Conservation (phyloP, 2,888 invertebrate genomes). For the Chesias legatella region DNA sequence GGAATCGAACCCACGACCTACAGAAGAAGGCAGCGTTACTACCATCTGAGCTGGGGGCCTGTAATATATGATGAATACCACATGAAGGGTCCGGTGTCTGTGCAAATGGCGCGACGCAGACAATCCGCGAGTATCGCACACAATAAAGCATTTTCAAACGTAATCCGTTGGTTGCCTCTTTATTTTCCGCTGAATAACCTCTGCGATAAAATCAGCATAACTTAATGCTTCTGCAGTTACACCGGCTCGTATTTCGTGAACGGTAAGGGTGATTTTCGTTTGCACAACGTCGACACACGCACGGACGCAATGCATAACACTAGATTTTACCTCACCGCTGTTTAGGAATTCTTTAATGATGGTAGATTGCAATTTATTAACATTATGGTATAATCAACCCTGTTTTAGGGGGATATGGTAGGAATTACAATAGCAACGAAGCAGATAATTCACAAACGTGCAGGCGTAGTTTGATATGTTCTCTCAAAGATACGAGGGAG, state of each 20-base stretch:
- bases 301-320: constrained; percentile 28
- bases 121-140: neutral
- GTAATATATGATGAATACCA: too few relatives aligned
- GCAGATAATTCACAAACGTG: constrained; percentile 1
- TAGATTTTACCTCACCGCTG: constrained; percentile 33
- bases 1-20: too few relatives aligned
- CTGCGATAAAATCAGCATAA: constrained; percentile 43
- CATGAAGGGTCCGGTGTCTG: constrained; percentile 9
- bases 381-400: constrained; percentile 8
- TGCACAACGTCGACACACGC: constrained; percentile 24
- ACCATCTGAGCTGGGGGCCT: too few relatives aligned
- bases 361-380: constrained; percentile 24
- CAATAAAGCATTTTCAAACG: constrained; percentile 27
- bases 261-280: constrained; percentile 26
- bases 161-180: constrained; percentile 31
- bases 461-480: too few relatives aligned
- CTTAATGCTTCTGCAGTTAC: constrained; percentile 7
- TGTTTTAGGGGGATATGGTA: constrained; percentile 3
- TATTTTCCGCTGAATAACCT: constrained; percentile 48
- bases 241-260: constrained; percentile 19
- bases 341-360: constrained; percentile 38
- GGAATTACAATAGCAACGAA: constrained; percentile 1
- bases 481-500: too few relatives aligned
- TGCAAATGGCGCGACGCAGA: too few relatives aligned
- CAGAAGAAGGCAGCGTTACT: too few relatives aligned